Percentiles rank a stretch among this genome's conserved stretches.
These are phyloP conservation scores for Drosophila subsilvestris DNA, from an alignment of 2,888 invertebrate genomes.

Conservation along the genomic window DNA sequence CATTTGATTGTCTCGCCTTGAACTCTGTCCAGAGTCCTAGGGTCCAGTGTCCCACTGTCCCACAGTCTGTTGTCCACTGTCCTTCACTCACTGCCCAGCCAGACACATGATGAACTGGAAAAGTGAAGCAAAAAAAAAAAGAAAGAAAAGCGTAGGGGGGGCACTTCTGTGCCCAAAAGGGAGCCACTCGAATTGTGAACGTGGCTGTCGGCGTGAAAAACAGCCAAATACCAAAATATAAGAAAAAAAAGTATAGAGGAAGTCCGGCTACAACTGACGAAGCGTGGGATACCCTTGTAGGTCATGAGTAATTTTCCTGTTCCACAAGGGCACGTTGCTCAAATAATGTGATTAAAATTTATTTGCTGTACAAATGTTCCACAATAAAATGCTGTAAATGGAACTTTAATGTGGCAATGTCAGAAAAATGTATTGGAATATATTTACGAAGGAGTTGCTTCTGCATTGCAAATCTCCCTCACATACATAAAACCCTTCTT, in stretches of 20 bases:
- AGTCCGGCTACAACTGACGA: background rate
- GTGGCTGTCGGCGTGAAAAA: constrained; percentile 47
- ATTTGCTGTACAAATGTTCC: background rate
- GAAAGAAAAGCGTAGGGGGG: constrained; percentile 5
- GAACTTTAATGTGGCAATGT: background rate
- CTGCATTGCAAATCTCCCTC: too few relatives aligned
- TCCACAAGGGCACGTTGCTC: too few relatives aligned
- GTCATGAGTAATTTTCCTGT: background rate
- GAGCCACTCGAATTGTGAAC: constrained; percentile 48
- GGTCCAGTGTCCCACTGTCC: constrained; percentile 18
- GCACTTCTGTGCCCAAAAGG: background rate
- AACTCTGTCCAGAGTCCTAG: constrained; percentile 9
- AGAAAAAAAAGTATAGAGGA: constrained; percentile 17
- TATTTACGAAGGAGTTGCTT: background rate
- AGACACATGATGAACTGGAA: constrained; percentile 68
- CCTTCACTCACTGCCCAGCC: constrained; percentile 26
- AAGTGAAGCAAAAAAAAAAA: constrained; percentile 10
- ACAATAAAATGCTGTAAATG: too few relatives aligned
- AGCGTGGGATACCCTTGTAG: background rate
- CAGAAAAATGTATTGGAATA: background rate
- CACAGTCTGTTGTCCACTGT: constrained; percentile 15
- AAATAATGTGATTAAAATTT: too few relatives aligned
- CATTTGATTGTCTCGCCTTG: constrained; percentile 66
- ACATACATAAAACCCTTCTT: background rate
- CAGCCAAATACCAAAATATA: constrained; percentile 11